Evolutionary conservation across 2,888 invertebrate species (phyloP).

Genomic region (Ecdyonurus torrentis): DNA sequence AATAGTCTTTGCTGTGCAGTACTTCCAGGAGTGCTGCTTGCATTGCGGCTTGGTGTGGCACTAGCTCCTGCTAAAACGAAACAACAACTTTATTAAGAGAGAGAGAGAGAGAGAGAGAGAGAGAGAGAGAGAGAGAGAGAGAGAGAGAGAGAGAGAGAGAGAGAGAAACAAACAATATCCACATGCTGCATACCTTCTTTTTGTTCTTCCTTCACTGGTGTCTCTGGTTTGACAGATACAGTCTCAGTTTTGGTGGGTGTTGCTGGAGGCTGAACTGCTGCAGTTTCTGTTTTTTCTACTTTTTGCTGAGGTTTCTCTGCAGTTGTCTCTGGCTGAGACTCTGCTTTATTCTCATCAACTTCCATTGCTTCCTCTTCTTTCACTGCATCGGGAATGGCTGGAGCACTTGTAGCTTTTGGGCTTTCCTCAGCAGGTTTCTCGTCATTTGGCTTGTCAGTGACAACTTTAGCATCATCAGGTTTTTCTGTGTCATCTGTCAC

Average conservation of each 20-base stretch:
- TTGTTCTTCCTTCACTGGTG: slow-evolving; percentile 18
- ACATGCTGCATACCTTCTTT: slow-evolving; percentile 6
- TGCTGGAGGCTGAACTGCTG: slow-evolving; percentile 1
- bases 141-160: no score
- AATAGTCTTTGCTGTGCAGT: slow-evolving; percentile 19
- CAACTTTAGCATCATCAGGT: background rate
- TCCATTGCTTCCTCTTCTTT: slow-evolving; percentile 14
- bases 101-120: no score
- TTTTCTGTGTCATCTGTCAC: slow-evolving; percentile 18
- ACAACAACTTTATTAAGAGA: no score
- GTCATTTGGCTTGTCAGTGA: background rate
- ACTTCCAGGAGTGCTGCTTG: background rate
- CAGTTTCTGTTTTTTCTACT: background rate
- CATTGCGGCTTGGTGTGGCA: background rate
- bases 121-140: no score
- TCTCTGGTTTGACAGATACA: slow-evolving; percentile 13
- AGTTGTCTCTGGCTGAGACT: slow-evolving; percentile 13
- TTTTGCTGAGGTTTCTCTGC: background rate
- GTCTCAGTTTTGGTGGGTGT: slow-evolving; percentile 11
- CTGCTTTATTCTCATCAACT: slow-evolving; percentile 16
- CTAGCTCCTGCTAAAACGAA: no score
- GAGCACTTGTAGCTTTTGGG: no score
- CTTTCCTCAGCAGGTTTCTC: background rate
- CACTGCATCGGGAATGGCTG: slow-evolving; percentile 11
- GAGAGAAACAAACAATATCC: no score